Evolutionary conservation across 2,113 vertebrate species (phyloP).

Genomic region (Chionis minor): DNA sequence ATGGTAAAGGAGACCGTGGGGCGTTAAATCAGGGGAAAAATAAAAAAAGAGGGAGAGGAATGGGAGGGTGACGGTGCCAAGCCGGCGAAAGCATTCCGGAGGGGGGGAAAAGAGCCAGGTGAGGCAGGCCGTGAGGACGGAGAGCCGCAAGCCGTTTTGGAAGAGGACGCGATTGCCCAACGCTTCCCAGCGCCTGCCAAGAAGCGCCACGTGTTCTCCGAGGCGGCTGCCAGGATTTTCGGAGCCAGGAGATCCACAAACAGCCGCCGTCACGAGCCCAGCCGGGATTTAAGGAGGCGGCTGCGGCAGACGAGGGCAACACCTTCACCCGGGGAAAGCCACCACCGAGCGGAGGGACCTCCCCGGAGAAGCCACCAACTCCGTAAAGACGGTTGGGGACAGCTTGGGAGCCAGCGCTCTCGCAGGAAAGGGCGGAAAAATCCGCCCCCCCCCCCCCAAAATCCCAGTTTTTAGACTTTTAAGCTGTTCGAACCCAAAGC

Average conservation of each 20-base stretch:
- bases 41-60: not conserved
- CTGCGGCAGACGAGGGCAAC: not conserved
- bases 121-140: not conserved
- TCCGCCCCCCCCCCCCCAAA: too few relatives aligned
- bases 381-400: not conserved
- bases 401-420: not conserved
- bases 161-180: not conserved
- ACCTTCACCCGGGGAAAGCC: not conserved
- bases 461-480: not conserved
- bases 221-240: not conserved
- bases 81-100: not conserved
- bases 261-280: not conserved
- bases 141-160: not conserved
- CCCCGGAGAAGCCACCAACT: not conserved
- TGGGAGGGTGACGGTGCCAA: not conserved
- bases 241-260: not conserved
- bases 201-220: not conserved
- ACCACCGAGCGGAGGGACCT: not conserved
- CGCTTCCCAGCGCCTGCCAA: not conserved
- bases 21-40: not conserved
- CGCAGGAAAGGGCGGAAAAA: accelerated
- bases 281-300: not conserved
- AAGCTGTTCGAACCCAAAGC: not conserved
- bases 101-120: not conserved
- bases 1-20: not conserved